These are phyloP conservation scores for Cygnus buccinator DNA, from an alignment of 2,113 vertebrate species.

Conservation along the genomic window DNA sequence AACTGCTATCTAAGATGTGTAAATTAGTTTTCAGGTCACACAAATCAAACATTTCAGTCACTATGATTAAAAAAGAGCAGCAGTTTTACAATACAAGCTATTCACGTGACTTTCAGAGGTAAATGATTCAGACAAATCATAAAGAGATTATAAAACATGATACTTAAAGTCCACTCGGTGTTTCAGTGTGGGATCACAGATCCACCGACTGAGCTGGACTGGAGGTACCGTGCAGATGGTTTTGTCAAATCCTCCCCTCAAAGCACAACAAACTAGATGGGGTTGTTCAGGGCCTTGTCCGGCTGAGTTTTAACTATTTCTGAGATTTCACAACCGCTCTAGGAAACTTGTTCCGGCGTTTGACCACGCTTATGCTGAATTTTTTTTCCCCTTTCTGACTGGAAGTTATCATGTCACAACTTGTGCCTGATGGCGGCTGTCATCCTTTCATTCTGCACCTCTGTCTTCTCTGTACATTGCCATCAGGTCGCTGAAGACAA, in stretches of 20 bases:
- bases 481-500: neutral
- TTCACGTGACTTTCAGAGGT: neutral
- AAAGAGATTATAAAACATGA: neutral
- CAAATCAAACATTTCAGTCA: neutral
- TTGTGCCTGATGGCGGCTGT: neutral
- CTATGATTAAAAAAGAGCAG: neutral
- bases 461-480: neutral
- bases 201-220: neutral
- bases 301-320: neutral
- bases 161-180: neutral
- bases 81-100: neutral
- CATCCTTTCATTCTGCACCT: neutral
- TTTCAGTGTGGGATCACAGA: rapidly evolving
- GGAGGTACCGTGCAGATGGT: neutral
- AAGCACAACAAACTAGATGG: neutral
- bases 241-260: neutral
- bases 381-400: neutral
- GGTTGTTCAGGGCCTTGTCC: neutral
- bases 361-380: neutral
- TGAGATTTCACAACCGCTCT: neutral
- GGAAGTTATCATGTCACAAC: neutral
- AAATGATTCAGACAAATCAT: neutral
- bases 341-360: neutral
- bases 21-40: neutral
- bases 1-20: neutral